These are phyloP conservation scores for Flabesymbios commensalis DNA, from an alignment of 2,888 invertebrate species.

Conservation along the genomic window DNA sequence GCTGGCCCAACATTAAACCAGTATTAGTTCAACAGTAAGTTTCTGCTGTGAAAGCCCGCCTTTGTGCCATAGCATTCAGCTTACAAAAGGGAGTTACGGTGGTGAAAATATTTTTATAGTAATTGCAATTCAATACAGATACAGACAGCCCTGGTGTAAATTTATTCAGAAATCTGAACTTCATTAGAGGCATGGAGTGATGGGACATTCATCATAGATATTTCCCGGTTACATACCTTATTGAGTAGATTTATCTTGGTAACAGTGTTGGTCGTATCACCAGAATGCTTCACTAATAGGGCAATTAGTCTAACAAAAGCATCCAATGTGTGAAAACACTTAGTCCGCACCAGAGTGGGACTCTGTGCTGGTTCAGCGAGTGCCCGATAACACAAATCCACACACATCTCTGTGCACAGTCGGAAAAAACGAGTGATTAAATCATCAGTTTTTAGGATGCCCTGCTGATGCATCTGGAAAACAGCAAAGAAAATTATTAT, in stretches of 20 bases:
- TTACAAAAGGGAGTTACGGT: too few relatives aligned
- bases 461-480: conserved; percentile 86
- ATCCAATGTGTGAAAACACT: conserved; percentile 94
- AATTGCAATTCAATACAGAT: too few relatives aligned
- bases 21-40: too few relatives aligned
- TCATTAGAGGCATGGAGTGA: too few relatives aligned
- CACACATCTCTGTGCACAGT: conserved; percentile 93
- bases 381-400: conserved; percentile 88
- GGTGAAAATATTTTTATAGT: too few relatives aligned
- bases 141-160: too few relatives aligned
- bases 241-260: conserved; percentile 96
- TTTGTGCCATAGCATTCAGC: too few relatives aligned
- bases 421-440: conserved; percentile 96
- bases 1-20: too few relatives aligned
- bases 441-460: conserved; percentile 96
- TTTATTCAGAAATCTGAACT: too few relatives aligned
- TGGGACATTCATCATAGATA: too few relatives aligned
- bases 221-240: too few relatives aligned
- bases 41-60: too few relatives aligned
- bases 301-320: conserved; percentile 93
- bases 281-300: conserved; percentile 79
- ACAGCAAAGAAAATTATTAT: not conserved
- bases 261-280: conserved; percentile 75
- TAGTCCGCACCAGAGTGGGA: conserved; percentile 24
- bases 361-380: conserved; percentile 71